A percentile compares a stretch with the other conserved stretches of the same genome.
phyloP scores from a whole-genome alignment of 35 echinoderm and acorn worm genomes.

The Ptychodera flava region DNA sequence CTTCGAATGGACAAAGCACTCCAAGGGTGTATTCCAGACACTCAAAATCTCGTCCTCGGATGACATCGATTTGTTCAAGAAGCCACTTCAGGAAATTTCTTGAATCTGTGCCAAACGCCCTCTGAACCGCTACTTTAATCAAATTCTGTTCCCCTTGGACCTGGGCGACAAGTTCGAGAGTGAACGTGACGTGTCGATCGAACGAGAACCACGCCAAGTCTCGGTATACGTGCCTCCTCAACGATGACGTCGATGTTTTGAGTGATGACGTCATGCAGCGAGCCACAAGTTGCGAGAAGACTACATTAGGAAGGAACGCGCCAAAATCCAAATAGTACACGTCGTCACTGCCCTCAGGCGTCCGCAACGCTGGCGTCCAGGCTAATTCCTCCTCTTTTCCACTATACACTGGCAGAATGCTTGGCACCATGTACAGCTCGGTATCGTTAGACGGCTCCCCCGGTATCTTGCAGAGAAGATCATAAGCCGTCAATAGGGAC shows the following conservation, averaged over 20 bases:
- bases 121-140: not conserved
- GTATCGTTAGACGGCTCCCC: not conserved
- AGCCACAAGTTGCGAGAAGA: constrained; percentile 22
- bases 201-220: not conserved
- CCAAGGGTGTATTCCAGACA: not conserved
- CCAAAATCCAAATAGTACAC: constrained; percentile 36
- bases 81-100: not conserved
- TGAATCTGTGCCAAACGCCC: not conserved
- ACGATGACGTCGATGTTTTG: not conserved
- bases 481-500: not conserved
- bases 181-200: not conserved
- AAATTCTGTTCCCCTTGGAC: not conserved
- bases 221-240: not conserved
- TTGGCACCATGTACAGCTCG: not conserved
- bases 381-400: not conserved
- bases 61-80: not conserved
- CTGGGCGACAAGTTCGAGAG: not conserved
- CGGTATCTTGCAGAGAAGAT: not conserved
- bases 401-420: not conserved
- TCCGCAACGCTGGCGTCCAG: not conserved
- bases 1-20: not conserved
- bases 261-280: not conserved
- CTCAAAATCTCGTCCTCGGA: not conserved
- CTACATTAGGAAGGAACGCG: not conserved
- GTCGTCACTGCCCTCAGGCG: not conserved